Base-by-base conservation (phyloP, 2,113 vertebrate genomes). In the Pteronura brasiliensis region DNA sequence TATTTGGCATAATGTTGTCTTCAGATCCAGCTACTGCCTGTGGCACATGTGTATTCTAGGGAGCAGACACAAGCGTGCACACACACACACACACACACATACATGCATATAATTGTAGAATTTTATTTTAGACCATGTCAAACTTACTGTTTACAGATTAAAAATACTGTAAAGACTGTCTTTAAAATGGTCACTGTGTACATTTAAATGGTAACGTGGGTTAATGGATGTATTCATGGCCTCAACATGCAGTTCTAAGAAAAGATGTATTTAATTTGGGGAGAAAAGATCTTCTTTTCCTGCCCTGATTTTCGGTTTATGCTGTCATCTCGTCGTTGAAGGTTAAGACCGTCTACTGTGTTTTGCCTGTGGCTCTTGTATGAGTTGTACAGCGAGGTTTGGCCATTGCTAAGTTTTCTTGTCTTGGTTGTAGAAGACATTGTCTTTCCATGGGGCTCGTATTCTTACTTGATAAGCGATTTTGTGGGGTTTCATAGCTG, bases 341-440 rank as follows among this genome's bases (percentile, higher is more conserved):
- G 52, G 29, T 17, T 18, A 4, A 13, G 36, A 63, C 3, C 9
- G 31, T 42, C 76, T 74, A 0, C 13, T 42, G 6, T 7, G 0
- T 61, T 27, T 1, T 52, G 7, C 15, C 7, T 6, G 55, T 29
- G 49, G 47, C 34, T 55, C 34, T 15, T 59, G n/a, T 29, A 0
- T 57, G 34, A 39, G 31, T 65, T 59, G 14, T 63, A 5, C 6
- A 81, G 34, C 6, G n/a, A 17, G 79, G 67, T 63, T 91, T 77
- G 85, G 76, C 44, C 74, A 1, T 57, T 29, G 69, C 61, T 52
- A 74, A 76, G 71, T 49, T 74, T 71, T 65, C 31, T 74, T 44
- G 72, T 63, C 79, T 86, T 91, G 34, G 39, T 49, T 95, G 82
- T 65, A 67, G 89, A 83, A 83, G 82, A 55, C 59, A 1, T 77